Base-by-base conservation (phyloP, 1,140 invertebrate species). In the Drosophila novamexicana region DNA sequence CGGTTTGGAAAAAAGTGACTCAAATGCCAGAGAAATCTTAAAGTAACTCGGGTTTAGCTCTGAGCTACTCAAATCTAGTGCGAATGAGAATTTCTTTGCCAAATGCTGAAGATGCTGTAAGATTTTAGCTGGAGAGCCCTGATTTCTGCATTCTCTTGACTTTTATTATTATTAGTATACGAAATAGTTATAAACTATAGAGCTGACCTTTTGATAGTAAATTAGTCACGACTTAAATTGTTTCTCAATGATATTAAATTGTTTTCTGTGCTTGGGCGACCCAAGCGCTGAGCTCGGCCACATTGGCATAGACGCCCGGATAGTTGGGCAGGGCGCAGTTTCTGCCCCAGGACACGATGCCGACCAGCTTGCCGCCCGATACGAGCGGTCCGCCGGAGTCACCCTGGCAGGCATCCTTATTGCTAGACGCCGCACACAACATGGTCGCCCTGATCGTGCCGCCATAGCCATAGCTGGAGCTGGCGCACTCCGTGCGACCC, bases 351-450 rank as follows among this genome's bases (percentile, higher is more conserved):
- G 92, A 91, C 5, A 74, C 75, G 5, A 76, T 29, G 29, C 91
- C 90, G 12, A 91, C 78, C 0, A 91, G 83, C 14, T 70, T 49
- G 1, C 76, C 85, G 7, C 58, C 70, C 6, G 77, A 73, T 3
- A 91, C 90, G 16, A 91, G 78, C 22, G 90, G 90, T 39, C 90
- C 90, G 18, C 90, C 90, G 0, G 90, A 91, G 12, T 91, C 90
- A 3, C 90, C 90, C 42, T 91, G 77, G 32, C 90, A 91, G 6
- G 90, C 67, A 72, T 91, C 90, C 63, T 86, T 90, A 6, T 74
- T 68, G 10, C 52, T 49, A 1, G 72, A 39, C 16, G 69, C 52
- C 1, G 85, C 90, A 68, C 90, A 91, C 18, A 91, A 72, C 90
- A 91, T 91, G 3, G 72, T 86, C 2, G 50, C 29, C 50, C 14